Base-by-base conservation (phyloP, 2,888 invertebrate species). In the Zaprionus bogoriensis region DNA sequence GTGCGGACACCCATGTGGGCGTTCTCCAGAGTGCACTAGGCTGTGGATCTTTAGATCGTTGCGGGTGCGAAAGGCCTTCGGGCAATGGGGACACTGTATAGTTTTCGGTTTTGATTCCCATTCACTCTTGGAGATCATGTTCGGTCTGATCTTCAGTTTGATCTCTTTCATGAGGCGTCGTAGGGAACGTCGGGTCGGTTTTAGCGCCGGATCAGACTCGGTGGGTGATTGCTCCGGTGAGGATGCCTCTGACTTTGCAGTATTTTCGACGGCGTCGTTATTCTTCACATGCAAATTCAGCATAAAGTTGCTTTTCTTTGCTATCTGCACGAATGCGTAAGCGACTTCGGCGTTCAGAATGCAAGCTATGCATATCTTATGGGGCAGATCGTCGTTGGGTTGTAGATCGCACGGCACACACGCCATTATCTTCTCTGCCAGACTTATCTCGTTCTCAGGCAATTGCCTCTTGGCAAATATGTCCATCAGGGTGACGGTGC, bases 281-380 rank as follows among this genome's bases (percentile, higher is more conserved):
- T n/a, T 6, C 22, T 3, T 41, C 12, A 23, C n/a, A 12, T 41
- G n/a, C 6, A 20, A 22, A 7, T 1, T 12, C 22, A 41, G 12
- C 12, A 41, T 20, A n/a, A 10, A 9, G 1, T 41, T 23, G 4
- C 32, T 25, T 10, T 53, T 19, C 6, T 53, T 44, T 12, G 44
- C 41, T 7, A 14, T 14, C 5, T 32, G 57, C 20, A 54, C 42
- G 19, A 68, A 51, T 28, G 14, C n/a, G 14, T 47, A 58, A 4
- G 63, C 63, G 2, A n/a, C 38, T 51, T 68, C 53, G 0, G 25
- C 38, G 20, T 54, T 50, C 14, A 28, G 4, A 2, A 36, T 46
- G 12, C 68, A 68, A 2, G 58, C 17, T 9, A 63, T 41, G 38
- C 68, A 68, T 19, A 68, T 63, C 46, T 46, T 53, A 6, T 50